Conservation (phyloP, 1,140 invertebrate species). For the Spodoptera frugiperda region DNA sequence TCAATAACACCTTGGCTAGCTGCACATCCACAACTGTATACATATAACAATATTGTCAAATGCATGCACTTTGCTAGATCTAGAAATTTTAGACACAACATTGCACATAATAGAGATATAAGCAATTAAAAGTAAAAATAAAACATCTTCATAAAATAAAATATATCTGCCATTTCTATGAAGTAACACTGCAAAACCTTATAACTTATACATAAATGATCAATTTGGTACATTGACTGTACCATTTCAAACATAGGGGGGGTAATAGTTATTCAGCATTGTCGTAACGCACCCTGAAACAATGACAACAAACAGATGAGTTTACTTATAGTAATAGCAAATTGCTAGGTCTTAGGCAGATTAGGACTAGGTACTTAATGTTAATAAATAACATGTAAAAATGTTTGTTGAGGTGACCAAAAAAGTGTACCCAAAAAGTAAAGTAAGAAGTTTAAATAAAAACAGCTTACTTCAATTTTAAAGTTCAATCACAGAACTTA, state of each 20-base stretch:
- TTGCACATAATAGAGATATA: conserved; percentile 13
- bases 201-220: not conserved
- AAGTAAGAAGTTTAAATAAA: no score
- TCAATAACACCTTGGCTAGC: no score
- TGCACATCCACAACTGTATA: no score
- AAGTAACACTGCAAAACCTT: conserved; percentile 22
- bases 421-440: no score
- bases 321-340: no score
- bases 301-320: conserved; percentile 3
- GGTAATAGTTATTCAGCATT: conserved; percentile 68
- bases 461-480: no score
- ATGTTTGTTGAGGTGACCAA: no score
- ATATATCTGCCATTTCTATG: conserved; percentile 5
- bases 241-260: conserved; percentile 15
- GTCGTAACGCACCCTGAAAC: conserved; percentile 77
- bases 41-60: no score
- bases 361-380: no score
- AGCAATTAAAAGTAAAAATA: not conserved
- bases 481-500: no score
- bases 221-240: conserved; percentile 8
- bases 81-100: not conserved
- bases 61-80: not conserved
- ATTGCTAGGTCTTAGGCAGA: no score
- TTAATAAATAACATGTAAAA: no score
- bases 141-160: conserved; percentile 4